These are phyloP conservation scores for Grus americana DNA, from an alignment of 2,113 vertebrate genomes.

Conservation along the genomic window DNA sequence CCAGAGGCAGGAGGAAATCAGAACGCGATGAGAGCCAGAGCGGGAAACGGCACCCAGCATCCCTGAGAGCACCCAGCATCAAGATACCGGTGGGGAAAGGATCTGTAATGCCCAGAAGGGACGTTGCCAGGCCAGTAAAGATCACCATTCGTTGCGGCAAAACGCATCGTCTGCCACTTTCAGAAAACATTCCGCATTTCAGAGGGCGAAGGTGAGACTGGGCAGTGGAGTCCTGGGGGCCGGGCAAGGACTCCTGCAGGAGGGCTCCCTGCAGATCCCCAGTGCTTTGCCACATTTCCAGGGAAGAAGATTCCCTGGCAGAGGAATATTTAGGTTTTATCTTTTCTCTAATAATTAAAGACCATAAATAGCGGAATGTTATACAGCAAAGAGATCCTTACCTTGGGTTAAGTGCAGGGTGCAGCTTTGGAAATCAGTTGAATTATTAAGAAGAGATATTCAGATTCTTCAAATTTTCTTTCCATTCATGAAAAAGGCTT, in stretches of 20 bases:
- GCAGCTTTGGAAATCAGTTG: not conserved
- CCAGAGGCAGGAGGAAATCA: not conserved
- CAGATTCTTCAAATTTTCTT: not conserved
- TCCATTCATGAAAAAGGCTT: not conserved
- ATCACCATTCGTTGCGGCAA: not conserved
- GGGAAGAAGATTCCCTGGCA: not conserved
- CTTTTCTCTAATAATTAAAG: not conserved
- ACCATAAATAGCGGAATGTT: not conserved
- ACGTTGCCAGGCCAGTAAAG: not conserved
- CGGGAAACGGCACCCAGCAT: not conserved
- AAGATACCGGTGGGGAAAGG: not conserved
- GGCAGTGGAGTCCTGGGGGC: not conserved
- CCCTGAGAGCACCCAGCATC: not conserved
- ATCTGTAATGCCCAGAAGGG: fast-evolving
- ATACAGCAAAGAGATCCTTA: not conserved
- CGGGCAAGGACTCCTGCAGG: not conserved
- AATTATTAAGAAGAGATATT: not conserved
- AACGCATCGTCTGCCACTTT: not conserved
- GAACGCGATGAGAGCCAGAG: not conserved
- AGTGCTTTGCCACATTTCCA: not conserved
- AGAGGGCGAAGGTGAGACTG: not conserved
- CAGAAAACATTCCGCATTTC: fast-evolving
- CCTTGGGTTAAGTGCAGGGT: not conserved
- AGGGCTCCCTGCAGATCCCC: not conserved
- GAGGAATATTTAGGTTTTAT: not conserved